Base-by-base conservation (phyloP, 2,797 vertebrate genomes). In the Melanotaenia trifasciata region DNA sequence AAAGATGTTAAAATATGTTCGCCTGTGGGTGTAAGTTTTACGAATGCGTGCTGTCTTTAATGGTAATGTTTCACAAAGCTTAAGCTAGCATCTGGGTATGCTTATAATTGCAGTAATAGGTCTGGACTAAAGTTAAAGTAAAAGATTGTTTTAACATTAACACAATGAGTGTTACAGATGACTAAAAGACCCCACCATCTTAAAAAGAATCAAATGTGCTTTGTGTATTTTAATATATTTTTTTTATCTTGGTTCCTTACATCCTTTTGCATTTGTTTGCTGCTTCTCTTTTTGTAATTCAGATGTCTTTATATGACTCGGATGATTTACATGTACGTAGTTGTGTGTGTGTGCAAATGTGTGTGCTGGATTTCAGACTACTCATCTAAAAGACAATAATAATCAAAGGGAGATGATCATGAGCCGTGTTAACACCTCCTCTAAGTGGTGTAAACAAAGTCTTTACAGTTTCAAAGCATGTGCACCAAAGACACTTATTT, bases 401-500 rank as follows among this genome's bases (percentile, higher is more conserved):
- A 87, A 77, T 92, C 92, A 30, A 33, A 33, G 32, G 32, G 32
- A 33, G 32, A 87, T 91, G 87, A 90, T 81, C 89, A 51, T 61
- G 51, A 70, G 59, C 45, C 26, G 62, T 64, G 60, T 64, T 45
- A 45, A 82, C 54, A 26, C 51, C 67, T 76, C 43, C 16, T 58
- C 65, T 54, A 45, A 53, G 54, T 57, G 40, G 71, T 77, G 75
- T 68, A 47, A 51, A 71, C 73, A 76, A 10, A 64, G 47, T 79
- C 38, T 80, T 73, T 70, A 77, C 53, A 80, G 63, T 87, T 86
- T 71, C 43, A 79, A 81, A 72, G 74, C 78, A 76, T 78, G 70
- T 91, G 93, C 95, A 96, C 96, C 96, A 98, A 98, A 97, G 96
- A 95, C 92, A 88, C 90, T 88, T 93, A 93, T 92, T 84, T 76